Conservation (phyloP, 2,113 vertebrate genomes). For the Tetraodon nigroviridis region DNA sequence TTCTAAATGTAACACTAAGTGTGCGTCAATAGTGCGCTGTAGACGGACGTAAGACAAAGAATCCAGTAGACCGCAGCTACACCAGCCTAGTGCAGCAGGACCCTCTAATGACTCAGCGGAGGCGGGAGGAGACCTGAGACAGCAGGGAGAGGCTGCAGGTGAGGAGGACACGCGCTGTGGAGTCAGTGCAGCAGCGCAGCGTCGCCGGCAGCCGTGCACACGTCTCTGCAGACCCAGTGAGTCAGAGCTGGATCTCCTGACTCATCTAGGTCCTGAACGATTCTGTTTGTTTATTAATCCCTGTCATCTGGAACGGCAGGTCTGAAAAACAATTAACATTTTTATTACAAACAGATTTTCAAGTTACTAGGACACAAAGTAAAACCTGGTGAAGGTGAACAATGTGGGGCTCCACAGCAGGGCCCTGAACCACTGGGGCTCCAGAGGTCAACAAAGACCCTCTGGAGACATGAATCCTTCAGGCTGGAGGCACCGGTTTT, state of each 20-base stretch:
- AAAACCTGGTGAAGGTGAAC: background rate
- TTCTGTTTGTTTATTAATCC: background rate
- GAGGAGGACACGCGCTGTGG: slow-evolving; percentile 4
- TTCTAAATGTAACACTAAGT: too few relatives aligned
- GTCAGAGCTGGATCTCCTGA: slow-evolving; percentile 50
- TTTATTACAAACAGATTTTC: too few relatives aligned
- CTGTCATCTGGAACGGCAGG: background rate
- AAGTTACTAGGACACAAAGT: too few relatives aligned
- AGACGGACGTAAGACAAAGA: too few relatives aligned
- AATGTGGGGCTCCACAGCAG: background rate
- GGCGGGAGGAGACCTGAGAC: slow-evolving; percentile 24
- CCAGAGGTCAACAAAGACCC: background rate
- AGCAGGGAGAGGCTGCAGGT: slow-evolving; percentile 14
- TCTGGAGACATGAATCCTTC: background rate
- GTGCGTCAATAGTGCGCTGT: too few relatives aligned
- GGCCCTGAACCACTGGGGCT: background rate
- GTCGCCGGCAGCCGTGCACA: slow-evolving; percentile 26
- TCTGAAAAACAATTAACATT: background rate
- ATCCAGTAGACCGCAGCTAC: too few relatives aligned
- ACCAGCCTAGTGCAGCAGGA: background rate
- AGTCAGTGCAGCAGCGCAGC: slow-evolving; percentile 34
- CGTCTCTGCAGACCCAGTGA: slow-evolving; percentile 39
- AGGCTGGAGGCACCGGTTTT: background rate
- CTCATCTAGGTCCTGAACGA: slow-evolving; percentile 50
- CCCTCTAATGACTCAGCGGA: slow-evolving; percentile 53